Base-by-base conservation (phyloP, 2,888 invertebrate species). In the Halocaridina rubra region DNA sequence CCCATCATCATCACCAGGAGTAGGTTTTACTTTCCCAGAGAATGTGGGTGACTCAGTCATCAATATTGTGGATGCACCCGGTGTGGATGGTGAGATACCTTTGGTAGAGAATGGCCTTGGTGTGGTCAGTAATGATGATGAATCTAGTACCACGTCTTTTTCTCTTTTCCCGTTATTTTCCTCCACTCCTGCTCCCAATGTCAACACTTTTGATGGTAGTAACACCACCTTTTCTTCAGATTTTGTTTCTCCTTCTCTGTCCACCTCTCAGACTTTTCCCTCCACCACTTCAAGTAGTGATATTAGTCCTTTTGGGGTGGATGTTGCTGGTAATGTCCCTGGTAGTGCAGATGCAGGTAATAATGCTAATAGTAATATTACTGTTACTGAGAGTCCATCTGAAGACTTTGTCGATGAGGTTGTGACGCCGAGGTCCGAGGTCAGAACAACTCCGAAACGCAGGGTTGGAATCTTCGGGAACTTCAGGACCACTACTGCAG, bases 1-100 rank as follows among this genome's bases (percentile, higher is more conserved):
- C n/a, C n/a, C n/a, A n/a, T n/a, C n/a, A n/a, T n/a, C n/a, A n/a
- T n/a, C n/a, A n/a, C 53, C 53, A 53, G 53, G 19, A 16, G 53
- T 53, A 53, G 53, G 16, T 29, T 39, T 61, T 7, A 22, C 64
- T 59, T 39, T 33, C 61, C 33, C 61, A 39, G 77, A 57, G 71
- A 86, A 78, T 77, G 77, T 81, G n/a, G 86, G 86, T 72, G 86
- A 86, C 76, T 27, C 57, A 53, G 86, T 78, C 61, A 86, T 86
- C 64, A 81, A 39, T 78, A 79, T 86, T 53, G 78, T 81, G 53
- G 86, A 86, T 67, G 86, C 77, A 30, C 79, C 81, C 78, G 72
- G 77, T 71, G 53, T 61, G 27, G 74, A 24, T 72, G 29, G 22
- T 4, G 24, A 29, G n/a, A 19, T 24, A 67, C 30, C 71, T 53